These are phyloP conservation scores for Tarsius wallacei DNA, from an alignment of 2,797 vertebrate genomes.

Conservation along the genomic window DNA sequence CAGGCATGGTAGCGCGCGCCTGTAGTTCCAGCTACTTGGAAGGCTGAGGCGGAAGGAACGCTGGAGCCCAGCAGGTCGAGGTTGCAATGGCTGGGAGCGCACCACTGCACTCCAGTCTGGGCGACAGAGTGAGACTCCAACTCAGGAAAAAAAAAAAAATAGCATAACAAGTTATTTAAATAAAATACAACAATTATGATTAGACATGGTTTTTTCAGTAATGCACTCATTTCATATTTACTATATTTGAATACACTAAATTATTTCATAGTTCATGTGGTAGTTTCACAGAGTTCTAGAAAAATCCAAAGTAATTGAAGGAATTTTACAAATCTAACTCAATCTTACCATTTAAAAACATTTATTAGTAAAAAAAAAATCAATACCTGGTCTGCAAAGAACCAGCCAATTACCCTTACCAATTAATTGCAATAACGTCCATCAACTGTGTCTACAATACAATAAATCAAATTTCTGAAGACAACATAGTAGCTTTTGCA, in stretches of 20 bases:
- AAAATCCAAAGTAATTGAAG: constrained; percentile 58
- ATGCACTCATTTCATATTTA: constrained; percentile 49
- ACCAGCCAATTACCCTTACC: constrained; percentile 21
- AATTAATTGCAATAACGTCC: constrained; percentile 13
- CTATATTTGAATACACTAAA: constrained; percentile 25
- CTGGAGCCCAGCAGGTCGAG: no score
- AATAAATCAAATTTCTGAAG: constrained; percentile 35
- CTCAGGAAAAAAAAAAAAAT: neutral
- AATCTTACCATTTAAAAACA: constrained; percentile 58
- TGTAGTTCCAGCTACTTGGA: no score
- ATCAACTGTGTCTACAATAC: neutral
- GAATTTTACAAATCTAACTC: constrained; percentile 33
- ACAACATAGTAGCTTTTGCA: neutral
- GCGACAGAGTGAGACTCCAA: no score
- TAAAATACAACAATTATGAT: neutral
- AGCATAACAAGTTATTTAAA: constrained; percentile 50
- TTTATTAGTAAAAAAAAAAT: constrained; percentile 39
- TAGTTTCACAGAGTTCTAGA: constrained; percentile 28
- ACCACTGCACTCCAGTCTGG: no score
- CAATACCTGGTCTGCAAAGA: constrained; percentile 19
- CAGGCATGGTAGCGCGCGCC: no score
- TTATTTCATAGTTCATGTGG: constrained; percentile 39
- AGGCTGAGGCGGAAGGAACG: no score
- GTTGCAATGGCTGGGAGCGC: no score
- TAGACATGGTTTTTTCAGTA: constrained; percentile 15